These are phyloP conservation scores for Resseliella maxima DNA, from an alignment of 2,888 invertebrate species.

Conservation along the genomic window DNA sequence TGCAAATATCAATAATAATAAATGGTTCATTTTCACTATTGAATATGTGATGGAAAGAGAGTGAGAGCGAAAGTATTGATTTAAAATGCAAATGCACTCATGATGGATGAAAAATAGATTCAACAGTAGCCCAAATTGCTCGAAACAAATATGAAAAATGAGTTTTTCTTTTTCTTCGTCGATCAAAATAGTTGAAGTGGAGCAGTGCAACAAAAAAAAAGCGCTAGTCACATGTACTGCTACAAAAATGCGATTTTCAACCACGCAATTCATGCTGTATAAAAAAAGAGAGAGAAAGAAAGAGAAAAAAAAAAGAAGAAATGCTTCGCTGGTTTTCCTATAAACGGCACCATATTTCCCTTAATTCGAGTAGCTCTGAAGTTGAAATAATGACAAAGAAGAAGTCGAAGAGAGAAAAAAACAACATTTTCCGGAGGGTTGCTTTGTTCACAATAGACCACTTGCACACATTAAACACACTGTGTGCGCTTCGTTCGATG, in stretches of 20 bases:
- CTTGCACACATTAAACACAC: neutral
- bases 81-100: neutral
- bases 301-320: neutral
- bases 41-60: too few species aligned
- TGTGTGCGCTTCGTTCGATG: neutral
- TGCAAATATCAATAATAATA: neutral
- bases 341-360: constrained; percentile 32
- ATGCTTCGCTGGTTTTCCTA: neutral
- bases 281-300: too few species aligned
- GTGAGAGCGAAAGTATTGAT: neutral
- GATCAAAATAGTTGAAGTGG: neutral
- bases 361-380: constrained; percentile 3
- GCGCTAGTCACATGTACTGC: constrained; percentile 38
- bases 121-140: neutral
- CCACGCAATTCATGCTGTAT: too few species aligned
- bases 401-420: too few species aligned
- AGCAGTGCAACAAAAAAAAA: neutral
- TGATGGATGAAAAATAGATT: neutral
- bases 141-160: neutral
- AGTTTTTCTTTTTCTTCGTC: too few species aligned
- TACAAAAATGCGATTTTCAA: neutral
- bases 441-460: neutral
- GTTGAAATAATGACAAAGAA: too few species aligned
- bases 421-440: constrained; percentile 25
- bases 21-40: too few species aligned